Conservation (phyloP, 2,888 invertebrate genomes). For the Phlogophora meticulosa region DNA sequence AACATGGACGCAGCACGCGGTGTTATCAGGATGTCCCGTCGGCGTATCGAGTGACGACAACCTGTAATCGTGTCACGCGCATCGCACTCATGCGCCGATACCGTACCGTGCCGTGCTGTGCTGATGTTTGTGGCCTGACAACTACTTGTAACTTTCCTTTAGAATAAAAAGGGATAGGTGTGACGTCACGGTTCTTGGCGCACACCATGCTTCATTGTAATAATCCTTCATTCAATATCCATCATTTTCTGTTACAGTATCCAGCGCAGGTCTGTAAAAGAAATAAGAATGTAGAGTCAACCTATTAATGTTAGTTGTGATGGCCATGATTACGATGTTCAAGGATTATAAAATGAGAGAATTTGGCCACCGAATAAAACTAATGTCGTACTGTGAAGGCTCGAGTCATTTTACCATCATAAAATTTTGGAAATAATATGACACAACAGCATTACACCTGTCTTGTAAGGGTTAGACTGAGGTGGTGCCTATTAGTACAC, state of each 20-base stretch:
- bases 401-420: too few relatives aligned
- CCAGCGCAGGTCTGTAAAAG: background rate
- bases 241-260: background rate
- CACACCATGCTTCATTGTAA: background rate
- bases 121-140: slow-evolving; percentile 26
- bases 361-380: too few relatives aligned
- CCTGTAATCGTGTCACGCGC: slow-evolving; percentile 86
- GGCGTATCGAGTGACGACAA: slow-evolving; percentile 83
- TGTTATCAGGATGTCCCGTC: slow-evolving; percentile 90
- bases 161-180: background rate
- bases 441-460: too few relatives aligned
- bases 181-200: slow-evolving; percentile 1
- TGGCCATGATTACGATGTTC: too few relatives aligned
- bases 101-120: slow-evolving; percentile 31
- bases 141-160: slow-evolving; percentile 24
- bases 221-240: background rate
- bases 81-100: slow-evolving; percentile 59
- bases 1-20: slow-evolving; percentile 84
- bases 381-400: too few relatives aligned
- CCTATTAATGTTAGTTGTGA: background rate
- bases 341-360: too few relatives aligned
- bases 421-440: too few relatives aligned
- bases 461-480: too few relatives aligned
- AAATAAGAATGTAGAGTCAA: too few relatives aligned
- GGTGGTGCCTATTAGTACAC: too few relatives aligned